Conservation (phyloP, 2,888 invertebrate species). For the Cantharis rustica region DNA sequence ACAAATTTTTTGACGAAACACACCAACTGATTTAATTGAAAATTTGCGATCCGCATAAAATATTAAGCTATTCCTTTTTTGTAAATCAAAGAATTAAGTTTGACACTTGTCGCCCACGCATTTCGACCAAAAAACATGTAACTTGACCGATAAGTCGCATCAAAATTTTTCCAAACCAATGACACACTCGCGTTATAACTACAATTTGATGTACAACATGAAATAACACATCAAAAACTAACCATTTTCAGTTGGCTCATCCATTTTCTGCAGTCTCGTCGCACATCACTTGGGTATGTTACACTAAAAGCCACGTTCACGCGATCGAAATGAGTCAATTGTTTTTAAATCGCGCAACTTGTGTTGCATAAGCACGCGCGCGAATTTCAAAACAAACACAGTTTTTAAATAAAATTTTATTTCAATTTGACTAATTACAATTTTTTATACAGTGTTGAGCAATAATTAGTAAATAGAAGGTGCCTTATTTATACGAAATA, state of each 20-base stretch:
- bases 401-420: not conserved
- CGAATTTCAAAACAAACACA: not conserved
- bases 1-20: not conserved
- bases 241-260: constrained; percentile 46
- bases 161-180: not conserved
- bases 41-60: not conserved
- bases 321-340: not conserved
- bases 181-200: not conserved
- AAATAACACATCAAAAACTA: constrained; percentile 28
- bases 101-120: constrained; percentile 45
- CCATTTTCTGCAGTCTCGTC: constrained; percentile 39
- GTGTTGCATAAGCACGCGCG: not conserved
- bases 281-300: constrained; percentile 28
- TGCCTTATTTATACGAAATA: constrained; percentile 8
- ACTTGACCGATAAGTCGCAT: not conserved
- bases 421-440: not conserved
- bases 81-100: constrained; percentile 3
- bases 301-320: constrained; percentile 13
- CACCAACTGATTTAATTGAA: not conserved
- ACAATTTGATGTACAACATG: not conserved
- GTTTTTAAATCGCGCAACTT: not conserved
- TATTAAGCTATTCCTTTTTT: not conserved
- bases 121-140: constrained; percentile 2
- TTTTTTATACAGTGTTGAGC: constrained; percentile 6
- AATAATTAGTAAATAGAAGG: constrained; percentile 1